Base-by-base conservation (phyloP, 2,797 vertebrate species). In the Hydrophis major region DNA sequence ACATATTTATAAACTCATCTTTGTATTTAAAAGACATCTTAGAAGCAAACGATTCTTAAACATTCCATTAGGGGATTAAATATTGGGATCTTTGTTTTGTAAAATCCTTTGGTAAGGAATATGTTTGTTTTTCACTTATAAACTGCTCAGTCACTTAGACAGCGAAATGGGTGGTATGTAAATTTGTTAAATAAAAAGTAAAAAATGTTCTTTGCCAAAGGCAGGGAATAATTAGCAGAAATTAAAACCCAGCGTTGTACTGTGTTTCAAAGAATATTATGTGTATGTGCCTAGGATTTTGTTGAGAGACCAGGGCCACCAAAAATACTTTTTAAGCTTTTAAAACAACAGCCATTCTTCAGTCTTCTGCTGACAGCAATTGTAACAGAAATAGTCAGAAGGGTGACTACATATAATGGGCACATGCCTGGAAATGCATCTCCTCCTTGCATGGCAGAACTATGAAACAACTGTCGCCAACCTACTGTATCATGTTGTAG, bases 401-500 rank as follows among this genome's bases (percentile, higher is more conserved):
- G 37, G 92, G 25, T 22, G 20, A 25, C 8, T n/a, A 59, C 61
- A 90, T 56, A 93, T 61, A 47, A 59, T 42, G 47, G 93, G 47
- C 55, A 89, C 90, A 87, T 61, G 50, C 91, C 57, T 0, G 11
- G 78, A 91, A 93, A 88, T 55, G 89, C 90, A 59, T 57, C 92
- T 89, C 88, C 27, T 88, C 59, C 25, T 28, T 4, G 37, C 88
- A 47, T 93, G 57, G 57, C 69, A 78, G 18, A 92, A 27, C 32
- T 87, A 92, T 92, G 6, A 87, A 3, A 50, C 90, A 47, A 66
- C 22, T 91, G 61, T 3, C 86, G 16, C 11, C 13, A 93, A 90
- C 93, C 25, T 32, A 86, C 95, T 89, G 89, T 88, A 91, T 94
- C 93, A 60, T 53, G 90, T 94, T 90, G 56, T 60, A 83, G 59